phyloP scores from a whole-genome alignment of 2,888 invertebrate species.

The Morpho helenor region DNA sequence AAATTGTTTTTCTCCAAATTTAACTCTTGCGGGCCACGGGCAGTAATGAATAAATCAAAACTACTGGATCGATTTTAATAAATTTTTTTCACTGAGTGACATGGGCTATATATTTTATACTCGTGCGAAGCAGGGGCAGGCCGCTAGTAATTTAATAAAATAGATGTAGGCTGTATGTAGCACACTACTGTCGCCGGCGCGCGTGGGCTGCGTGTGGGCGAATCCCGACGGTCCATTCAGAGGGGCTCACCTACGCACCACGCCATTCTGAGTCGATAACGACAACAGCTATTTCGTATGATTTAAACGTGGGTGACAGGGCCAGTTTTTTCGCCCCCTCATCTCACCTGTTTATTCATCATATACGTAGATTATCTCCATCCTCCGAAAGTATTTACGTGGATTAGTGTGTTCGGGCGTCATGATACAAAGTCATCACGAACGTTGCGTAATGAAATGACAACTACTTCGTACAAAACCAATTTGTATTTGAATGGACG shows the following conservation, averaged over 20 bases:
- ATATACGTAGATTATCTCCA: slow-evolving; percentile 4
- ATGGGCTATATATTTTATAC: no score
- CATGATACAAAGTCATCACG: slow-evolving; percentile 37
- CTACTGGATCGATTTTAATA: no score
- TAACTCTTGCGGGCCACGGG: no score
- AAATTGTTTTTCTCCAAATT: no score
- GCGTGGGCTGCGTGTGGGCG: slow-evolving; percentile 47
- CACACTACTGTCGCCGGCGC: slow-evolving; percentile 30
- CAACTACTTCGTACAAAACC: slow-evolving; percentile 54
- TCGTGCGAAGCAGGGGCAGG: no score
- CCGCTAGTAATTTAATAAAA: background rate
- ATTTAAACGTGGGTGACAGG: slow-evolving; percentile 26
- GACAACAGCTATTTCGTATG: slow-evolving; percentile 44
- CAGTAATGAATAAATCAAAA: no score
- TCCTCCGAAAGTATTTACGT: background rate
- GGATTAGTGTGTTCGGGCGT: slow-evolving; percentile 1
- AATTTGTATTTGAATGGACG: slow-evolving; percentile 63
- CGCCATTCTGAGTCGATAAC: slow-evolving; percentile 52
- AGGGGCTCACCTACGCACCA: slow-evolving; percentile 47
- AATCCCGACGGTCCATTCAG: slow-evolving; percentile 61
- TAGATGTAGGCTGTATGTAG: slow-evolving; percentile 7
- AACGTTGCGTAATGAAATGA: slow-evolving; percentile 44
- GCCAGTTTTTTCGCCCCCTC: slow-evolving; percentile 19
- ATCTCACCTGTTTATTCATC: slow-evolving; percentile 21
- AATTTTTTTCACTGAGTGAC: no score